Conservation (phyloP, 2,888 invertebrate genomes). For the Polietes domitor region DNA sequence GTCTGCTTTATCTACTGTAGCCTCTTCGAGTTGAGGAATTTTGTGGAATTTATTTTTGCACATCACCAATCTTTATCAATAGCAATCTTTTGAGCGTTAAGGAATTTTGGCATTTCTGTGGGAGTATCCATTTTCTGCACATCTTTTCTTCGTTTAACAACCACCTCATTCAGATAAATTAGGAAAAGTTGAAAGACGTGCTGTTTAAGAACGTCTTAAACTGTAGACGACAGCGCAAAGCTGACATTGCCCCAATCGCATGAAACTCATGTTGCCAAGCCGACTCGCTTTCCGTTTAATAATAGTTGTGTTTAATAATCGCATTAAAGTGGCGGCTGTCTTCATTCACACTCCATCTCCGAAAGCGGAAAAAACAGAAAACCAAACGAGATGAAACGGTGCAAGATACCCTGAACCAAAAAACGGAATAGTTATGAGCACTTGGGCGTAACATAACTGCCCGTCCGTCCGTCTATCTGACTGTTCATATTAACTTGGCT, state of each 20-base stretch:
- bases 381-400: neutral
- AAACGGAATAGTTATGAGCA: slow-evolving; percentile 42
- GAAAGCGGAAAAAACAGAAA: too few relatives aligned
- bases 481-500: neutral
- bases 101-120: too few relatives aligned
- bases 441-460: slow-evolving; percentile 62
- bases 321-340: slow-evolving; percentile 5
- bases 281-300: neutral
- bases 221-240: neutral
- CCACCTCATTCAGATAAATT: neutral
- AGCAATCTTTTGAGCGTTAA: too few relatives aligned
- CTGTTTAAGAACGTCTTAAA: slow-evolving; percentile 41
- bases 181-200: slow-evolving; percentile 46
- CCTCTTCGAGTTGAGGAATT: too few relatives aligned
- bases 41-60: too few relatives aligned
- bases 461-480: neutral
- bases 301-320: slow-evolving; percentile 22
- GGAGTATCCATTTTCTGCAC: too few relatives aligned
- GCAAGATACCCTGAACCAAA: neutral
- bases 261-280: neutral
- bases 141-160: too few relatives aligned
- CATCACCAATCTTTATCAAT: too few relatives aligned
- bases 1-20: too few relatives aligned
- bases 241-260: neutral
- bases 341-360: slow-evolving; percentile 26